These are phyloP conservation scores for Poecilobothrus nobilitatus DNA, from an alignment of 2,888 invertebrate genomes.

Conservation along the genomic window DNA sequence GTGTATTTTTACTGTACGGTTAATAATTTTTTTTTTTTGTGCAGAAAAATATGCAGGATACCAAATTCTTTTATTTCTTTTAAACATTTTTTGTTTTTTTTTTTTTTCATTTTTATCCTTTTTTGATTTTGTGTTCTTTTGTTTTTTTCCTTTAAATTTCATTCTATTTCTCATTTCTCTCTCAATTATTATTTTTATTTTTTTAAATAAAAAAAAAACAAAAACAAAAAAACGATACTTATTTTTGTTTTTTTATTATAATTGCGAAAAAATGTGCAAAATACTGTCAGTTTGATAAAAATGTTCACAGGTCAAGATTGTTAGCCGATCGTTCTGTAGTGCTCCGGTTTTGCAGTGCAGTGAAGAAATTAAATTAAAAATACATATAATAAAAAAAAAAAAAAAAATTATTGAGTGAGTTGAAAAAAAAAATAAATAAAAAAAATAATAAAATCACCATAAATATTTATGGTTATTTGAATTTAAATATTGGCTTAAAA, in stretches of 20 bases:
- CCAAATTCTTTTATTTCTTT: no score
- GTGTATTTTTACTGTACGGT: no score
- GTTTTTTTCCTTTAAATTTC: background rate
- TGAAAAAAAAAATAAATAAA: background rate
- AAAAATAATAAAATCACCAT: background rate
- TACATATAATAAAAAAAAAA: background rate
- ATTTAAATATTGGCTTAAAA: background rate
- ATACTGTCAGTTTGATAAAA: constrained; percentile 1
- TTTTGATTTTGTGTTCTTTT: no score
- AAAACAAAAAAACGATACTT: background rate
- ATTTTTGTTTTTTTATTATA: no score
- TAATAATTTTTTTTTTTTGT: no score
- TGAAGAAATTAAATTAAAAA: background rate
- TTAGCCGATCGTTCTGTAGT: background rate
- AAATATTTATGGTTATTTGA: background rate
- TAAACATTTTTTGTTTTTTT: no score
- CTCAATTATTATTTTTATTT: background rate
- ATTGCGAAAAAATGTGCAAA: background rate
- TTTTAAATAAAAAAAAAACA: background rate
- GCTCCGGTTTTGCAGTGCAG: background rate
- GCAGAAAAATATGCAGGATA: no score
- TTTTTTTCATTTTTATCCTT: no score
- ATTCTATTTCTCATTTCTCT: background rate
- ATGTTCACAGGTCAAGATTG: background rate
- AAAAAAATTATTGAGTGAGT: constrained; percentile 2